Evolutionary conservation across 2,797 vertebrate genomes (phyloP).

Genomic region (Acridotheres tristis): DNA sequence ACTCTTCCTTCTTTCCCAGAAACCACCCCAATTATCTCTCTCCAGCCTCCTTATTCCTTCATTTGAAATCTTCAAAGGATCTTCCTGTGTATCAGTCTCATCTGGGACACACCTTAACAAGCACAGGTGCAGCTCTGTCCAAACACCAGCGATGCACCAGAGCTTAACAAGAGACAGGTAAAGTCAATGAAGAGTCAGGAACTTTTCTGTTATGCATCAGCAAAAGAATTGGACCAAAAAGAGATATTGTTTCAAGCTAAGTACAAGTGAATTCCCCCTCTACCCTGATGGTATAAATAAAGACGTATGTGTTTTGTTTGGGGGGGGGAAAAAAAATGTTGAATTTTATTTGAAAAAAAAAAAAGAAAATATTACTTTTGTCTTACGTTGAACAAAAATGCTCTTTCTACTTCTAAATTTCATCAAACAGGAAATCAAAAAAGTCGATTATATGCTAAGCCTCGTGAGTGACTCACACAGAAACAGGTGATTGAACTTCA

Average conservation of each 20-base stretch:
- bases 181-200: not conserved
- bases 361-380: not conserved
- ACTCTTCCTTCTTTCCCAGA: not conserved
- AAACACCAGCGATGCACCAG: not conserved
- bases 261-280: not conserved
- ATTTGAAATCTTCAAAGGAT: not conserved
- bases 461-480: not conserved
- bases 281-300: not conserved
- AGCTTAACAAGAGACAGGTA: not conserved
- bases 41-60: not conserved
- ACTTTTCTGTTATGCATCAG: not conserved
- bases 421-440: not conserved
- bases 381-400: not conserved
- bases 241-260: not conserved
- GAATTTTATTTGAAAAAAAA: not conserved
- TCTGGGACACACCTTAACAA: not conserved
- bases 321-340: not conserved
- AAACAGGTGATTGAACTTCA: constrained; percentile 32
- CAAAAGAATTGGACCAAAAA: not conserved
- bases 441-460: not conserved
- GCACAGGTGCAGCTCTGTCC: not conserved
- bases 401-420: not conserved
- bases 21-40: not conserved
- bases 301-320: not conserved
- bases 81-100: not conserved